Conservation (phyloP, 2,113 vertebrate genomes). For the Leptobrachium ailaonicum region DNA sequence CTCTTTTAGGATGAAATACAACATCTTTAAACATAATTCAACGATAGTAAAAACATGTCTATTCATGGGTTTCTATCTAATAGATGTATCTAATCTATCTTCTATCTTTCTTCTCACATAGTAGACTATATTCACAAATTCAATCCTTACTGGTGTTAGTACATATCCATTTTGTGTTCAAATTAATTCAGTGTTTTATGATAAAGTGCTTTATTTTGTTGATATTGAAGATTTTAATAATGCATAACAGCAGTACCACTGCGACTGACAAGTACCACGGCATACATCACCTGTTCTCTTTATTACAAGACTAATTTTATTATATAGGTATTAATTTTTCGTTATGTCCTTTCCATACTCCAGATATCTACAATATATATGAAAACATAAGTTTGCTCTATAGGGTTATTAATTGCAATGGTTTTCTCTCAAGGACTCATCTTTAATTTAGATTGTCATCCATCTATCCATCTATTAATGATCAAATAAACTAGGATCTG, state of each 20-base stretch:
- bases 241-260: not conserved
- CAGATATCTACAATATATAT: conserved; percentile 81
- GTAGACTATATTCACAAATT: too few relatives aligned
- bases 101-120: conserved; percentile 28
- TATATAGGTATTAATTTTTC: conserved; percentile 82
- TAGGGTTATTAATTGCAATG: conserved; percentile 83
- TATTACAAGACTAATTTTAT: conserved; percentile 73
- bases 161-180: too few relatives aligned
- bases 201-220: conserved; percentile 28
- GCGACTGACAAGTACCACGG: conserved; percentile 28
- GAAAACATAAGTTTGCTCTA: conserved; percentile 71
- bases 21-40: conserved; percentile 17
- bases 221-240: conserved; percentile 10
- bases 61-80: conserved; percentile 15
- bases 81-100: not conserved
- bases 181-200: too few relatives aligned
- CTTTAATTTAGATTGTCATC: too few relatives aligned
- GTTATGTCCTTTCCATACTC: conserved; percentile 87
- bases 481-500: conserved; percentile 87
- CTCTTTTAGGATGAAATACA: conserved; percentile 34
- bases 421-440: conserved; percentile 84
- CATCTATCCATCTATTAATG: conserved; percentile 86
- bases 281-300: conserved; percentile 28
- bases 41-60: conserved; percentile 21
- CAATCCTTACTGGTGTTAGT: too few relatives aligned